Evolutionary conservation across 2,888 invertebrate species (phyloP), one percentile per base, ranked within the genome.

Genomic region (Acanthosepion esculentum): DNA sequence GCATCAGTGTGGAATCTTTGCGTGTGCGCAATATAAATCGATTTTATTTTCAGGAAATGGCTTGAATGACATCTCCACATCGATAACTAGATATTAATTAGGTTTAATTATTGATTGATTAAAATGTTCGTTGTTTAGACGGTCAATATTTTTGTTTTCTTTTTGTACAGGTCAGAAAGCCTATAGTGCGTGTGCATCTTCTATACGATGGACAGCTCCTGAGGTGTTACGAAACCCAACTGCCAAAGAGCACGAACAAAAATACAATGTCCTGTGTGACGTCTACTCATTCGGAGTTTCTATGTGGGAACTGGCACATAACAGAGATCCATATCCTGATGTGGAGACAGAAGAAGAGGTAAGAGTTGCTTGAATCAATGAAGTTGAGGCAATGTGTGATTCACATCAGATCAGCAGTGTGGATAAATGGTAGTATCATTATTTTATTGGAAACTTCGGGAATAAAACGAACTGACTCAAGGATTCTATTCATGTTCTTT

Each of bases 131-230:
- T 18, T 23, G 7, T n/a, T 64, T 55, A 55, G 20, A n/a, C 33
- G n/a, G 5, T 91, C 48, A 23, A 59, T 23, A 7, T 59, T 26
- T 59, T 20, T 91, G 41, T 41, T 41, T 41, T 41, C 41, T 95
- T 55, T 94, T 91, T 91, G 78, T 94, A 0, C 94, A 97, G 96
- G 97, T 96, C 96, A 96, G 94, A 96, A 97, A 91, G 95, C 96
- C 48, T 95, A 95, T 93, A 96, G 96, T 95, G 97, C 97, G 12
- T 96, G 97, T 95, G 97, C 97, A 10, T 96, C 96, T 6, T 96
- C 96, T 0, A 95, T 97, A 23, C 96, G 96, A 2, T 97, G 97
- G 97, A 97, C 97, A 4, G 97, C 97, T 2, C 97, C 97, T 15
- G 97, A 97, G 94, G 95, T 97, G 0, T 95, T 97, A 64, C 94